Conservation (phyloP, 1,140 invertebrate genomes). For the Drosophila erecta region DNA sequence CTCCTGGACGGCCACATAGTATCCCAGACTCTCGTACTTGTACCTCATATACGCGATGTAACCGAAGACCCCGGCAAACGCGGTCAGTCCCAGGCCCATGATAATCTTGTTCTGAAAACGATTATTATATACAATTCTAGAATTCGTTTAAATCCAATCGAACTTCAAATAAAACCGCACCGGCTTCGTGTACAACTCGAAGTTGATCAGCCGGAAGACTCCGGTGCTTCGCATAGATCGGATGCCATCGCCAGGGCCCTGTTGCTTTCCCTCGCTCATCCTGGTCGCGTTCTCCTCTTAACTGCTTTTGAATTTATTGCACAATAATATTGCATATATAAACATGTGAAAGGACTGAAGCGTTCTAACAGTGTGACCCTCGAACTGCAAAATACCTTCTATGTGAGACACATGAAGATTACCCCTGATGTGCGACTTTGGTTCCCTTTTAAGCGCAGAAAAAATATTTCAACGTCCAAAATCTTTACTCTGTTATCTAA, state of each 20-base stretch:
- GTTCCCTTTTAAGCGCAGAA: no score
- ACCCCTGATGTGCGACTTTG: no score
- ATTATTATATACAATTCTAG: not conserved
- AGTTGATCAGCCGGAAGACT: conserved; percentile 91
- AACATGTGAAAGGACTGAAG: conserved; percentile 22
- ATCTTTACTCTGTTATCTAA: no score
- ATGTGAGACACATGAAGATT: not conserved
- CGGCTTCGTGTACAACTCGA: conserved; percentile 93
- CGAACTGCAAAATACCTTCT: not conserved
- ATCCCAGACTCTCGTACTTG: conserved; percentile 91
- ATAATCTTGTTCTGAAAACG: conserved; percentile 89
- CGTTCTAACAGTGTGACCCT: conserved; percentile 15
- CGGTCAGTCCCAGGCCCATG: conserved; percentile 90
- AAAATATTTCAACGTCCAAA: no score
- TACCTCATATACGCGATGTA: conserved; percentile 93
- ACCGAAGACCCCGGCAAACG: conserved; percentile 89
- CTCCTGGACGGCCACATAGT: conserved; percentile 90
- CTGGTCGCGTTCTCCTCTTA: not conserved
- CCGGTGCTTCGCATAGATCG: conserved; percentile 89
- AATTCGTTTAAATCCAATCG: not conserved
- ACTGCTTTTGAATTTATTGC: conserved; percentile 28
- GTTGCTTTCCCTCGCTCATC: conserved; percentile 49
- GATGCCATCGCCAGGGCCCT: conserved; percentile 90
- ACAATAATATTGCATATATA: conserved; percentile 59
- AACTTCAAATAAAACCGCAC: conserved; percentile 85